These are phyloP conservation scores for Phymastichus coffea DNA, from an alignment of 1,140 invertebrate genomes.

Conservation along the genomic window DNA sequence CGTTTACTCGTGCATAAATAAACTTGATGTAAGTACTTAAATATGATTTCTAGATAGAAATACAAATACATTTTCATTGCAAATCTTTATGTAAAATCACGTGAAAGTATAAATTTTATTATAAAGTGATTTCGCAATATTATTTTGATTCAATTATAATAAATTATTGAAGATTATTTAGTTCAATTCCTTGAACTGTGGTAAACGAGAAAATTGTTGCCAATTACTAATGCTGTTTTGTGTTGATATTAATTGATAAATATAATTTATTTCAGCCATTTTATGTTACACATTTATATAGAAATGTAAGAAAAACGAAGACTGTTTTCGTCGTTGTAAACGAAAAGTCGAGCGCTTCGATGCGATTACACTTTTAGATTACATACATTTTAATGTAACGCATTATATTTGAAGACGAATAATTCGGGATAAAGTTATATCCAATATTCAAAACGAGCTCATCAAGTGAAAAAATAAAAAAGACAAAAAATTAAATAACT, in stretches of 20 bases:
- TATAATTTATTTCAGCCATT: slow-evolving; percentile 21
- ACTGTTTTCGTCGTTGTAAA: slow-evolving; percentile 25
- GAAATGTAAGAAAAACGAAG: slow-evolving; percentile 18
- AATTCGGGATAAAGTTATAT: slow-evolving; percentile 30
- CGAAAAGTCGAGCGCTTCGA: slow-evolving; percentile 42
- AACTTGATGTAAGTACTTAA: too few species aligned
- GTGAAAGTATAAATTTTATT: too few species aligned
- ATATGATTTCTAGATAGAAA: too few species aligned
- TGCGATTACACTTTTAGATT: slow-evolving; percentile 41
- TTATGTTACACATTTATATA: background rate
- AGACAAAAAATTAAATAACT: slow-evolving; percentile 30
- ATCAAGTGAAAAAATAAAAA: slow-evolving; percentile 23
- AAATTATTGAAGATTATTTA: slow-evolving; percentile 2
- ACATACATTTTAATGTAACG: slow-evolving; percentile 48
- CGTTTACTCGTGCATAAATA: too few species aligned
- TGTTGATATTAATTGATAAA: background rate
- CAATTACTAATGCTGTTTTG: slow-evolving; percentile 1
- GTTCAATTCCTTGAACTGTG: background rate
- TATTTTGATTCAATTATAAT: background rate
- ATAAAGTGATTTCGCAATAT: background rate
- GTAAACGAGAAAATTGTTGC: slow-evolving; percentile 7
- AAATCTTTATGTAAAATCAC: too few species aligned
- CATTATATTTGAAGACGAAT: slow-evolving; percentile 47
- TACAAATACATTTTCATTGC: too few species aligned
- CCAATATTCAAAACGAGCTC: slow-evolving; percentile 34